Evolutionary conservation across 2,797 vertebrate genomes (phyloP).

Genomic region (Selene dorsalis): DNA sequence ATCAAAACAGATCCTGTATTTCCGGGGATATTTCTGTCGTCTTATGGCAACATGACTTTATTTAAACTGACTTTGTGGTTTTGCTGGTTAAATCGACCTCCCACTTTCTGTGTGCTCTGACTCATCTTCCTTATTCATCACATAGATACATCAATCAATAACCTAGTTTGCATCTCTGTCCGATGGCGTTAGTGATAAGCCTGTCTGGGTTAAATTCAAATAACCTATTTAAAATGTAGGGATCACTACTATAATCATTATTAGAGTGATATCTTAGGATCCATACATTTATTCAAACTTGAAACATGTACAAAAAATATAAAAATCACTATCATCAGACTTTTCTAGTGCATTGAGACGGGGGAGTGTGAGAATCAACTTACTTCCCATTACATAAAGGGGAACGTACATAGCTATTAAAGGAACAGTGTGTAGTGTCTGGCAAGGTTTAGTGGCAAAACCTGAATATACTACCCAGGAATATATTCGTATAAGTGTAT

Average conservation of each 20-base stretch:
- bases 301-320: not conserved
- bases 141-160: not conserved
- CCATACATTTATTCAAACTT: not conserved
- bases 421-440: too few relatives aligned
- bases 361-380: not conserved
- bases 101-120: not conserved
- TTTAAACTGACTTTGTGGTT: slow-evolving; percentile 41
- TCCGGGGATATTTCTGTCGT: slow-evolving; percentile 14
- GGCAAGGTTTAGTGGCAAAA: too few relatives aligned
- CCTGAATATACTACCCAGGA: too few relatives aligned
- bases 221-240: not conserved
- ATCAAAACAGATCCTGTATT: slow-evolving; percentile 11
- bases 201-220: not conserved
- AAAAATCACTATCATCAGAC: not conserved
- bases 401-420: slow-evolving; percentile 8
- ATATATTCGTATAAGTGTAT: too few relatives aligned
- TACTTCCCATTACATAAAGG: slow-evolving; percentile 28
- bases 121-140: not conserved
- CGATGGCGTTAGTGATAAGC: not conserved
- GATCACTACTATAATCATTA: not conserved
- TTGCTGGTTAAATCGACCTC: slow-evolving; percentile 8
- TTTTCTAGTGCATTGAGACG: not conserved
- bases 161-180: slow-evolving; percentile 5
- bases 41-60: not conserved
- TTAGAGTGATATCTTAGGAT: not conserved